Percentiles rank a stretch among this genome's conserved stretches.
These are phyloP conservation scores for Callinectes sapidus DNA, from an alignment of 2,888 invertebrate species.

Conservation along the genomic window DNA sequence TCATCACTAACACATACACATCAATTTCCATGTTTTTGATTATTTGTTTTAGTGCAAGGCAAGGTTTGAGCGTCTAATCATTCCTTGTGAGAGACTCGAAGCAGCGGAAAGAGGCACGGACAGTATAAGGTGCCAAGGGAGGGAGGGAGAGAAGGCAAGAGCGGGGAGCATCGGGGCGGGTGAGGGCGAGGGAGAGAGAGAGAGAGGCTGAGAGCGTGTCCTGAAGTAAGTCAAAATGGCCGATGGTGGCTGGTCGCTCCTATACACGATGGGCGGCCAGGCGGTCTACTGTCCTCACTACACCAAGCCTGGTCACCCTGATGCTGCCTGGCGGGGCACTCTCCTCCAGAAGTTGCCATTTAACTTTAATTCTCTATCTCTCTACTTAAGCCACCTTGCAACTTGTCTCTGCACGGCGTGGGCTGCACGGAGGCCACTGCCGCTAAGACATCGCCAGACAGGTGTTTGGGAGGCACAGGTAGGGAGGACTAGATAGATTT, in stretches of 20 bases:
- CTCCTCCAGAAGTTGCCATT: not conserved
- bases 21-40: not conserved
- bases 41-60: not conserved
- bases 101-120: not conserved
- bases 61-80: not conserved
- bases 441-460: not conserved
- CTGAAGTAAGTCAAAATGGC: conserved; percentile 52
- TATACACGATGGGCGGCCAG: conserved; percentile 29
- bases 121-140: not conserved
- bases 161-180: not conserved
- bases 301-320: not conserved
- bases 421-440: not conserved
- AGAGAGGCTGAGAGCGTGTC: conserved; percentile 29
- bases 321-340: not conserved
- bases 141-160: not conserved
- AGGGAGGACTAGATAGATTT: not conserved
- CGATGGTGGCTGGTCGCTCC: conserved; percentile 34
- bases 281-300: conserved; percentile 22
- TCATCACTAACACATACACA: not conserved
- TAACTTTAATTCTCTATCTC: conserved; percentile 21
- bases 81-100: not conserved
- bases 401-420: not conserved
- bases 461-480: not conserved
- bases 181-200: not conserved
- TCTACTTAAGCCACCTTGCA: not conserved